phyloP scores from a whole-genome alignment of 2,797 vertebrate genomes.

The Diplodus puntazzo region DNA sequence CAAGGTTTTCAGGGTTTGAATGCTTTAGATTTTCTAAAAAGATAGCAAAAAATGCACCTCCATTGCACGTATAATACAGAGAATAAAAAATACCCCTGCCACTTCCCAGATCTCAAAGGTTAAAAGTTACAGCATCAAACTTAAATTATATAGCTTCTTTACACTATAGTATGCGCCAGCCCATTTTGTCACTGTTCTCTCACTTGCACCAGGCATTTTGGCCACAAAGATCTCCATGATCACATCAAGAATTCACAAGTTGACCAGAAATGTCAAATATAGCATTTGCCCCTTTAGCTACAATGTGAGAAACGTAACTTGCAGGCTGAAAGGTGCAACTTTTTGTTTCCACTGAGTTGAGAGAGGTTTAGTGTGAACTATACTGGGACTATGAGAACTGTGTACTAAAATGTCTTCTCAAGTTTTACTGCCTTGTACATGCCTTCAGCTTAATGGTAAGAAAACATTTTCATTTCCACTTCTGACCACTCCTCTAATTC shows the following conservation, averaged over 20 bases:
- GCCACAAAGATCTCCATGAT: too few relatives aligned
- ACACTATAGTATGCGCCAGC: too few relatives aligned
- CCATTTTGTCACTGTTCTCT: too few relatives aligned
- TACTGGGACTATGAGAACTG: not conserved
- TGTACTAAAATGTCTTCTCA: not conserved
- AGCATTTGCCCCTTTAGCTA: not conserved
- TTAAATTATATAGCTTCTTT: too few relatives aligned
- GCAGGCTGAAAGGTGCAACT: not conserved
- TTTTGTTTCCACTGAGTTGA: slow-evolving; percentile 18
- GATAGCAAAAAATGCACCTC: too few relatives aligned
- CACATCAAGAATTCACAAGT: not conserved
- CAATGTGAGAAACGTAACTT: not conserved
- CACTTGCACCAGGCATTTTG: too few relatives aligned
- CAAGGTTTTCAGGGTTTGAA: too few relatives aligned
- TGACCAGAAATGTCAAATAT: not conserved
- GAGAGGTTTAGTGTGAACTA: not conserved
- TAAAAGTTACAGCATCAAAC: too few relatives aligned
- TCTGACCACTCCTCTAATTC: not conserved
- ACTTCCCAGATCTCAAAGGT: too few relatives aligned
- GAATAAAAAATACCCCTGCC: too few relatives aligned
- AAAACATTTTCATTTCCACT: not conserved
- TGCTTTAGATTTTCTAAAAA: too few relatives aligned
- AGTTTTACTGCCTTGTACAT: not conserved
- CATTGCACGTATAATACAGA: too few relatives aligned
- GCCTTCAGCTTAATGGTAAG: not conserved